Evolutionary conservation across 2,797 vertebrate genomes (phyloP).

Genomic region (Brachymystax lenok): DNA sequence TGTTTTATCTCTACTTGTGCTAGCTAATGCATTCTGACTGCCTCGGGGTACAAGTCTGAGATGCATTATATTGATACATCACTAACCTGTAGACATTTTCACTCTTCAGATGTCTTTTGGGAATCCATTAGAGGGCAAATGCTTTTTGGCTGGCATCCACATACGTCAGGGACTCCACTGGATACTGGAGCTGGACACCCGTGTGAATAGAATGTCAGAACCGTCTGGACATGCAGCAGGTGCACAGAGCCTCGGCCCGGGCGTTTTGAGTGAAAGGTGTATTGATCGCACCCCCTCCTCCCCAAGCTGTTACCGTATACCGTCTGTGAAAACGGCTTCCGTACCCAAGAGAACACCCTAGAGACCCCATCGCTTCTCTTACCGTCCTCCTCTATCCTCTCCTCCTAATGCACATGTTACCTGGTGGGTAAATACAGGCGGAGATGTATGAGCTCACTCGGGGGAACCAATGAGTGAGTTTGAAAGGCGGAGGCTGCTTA

Average conservation of each 20-base stretch:
- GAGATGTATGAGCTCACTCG: slow-evolving; percentile 39
- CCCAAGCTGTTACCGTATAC: slow-evolving; percentile 15
- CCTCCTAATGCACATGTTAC: slow-evolving; percentile 25
- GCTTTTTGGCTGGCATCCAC: slow-evolving; percentile 47
- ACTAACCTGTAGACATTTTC: slow-evolving; percentile 33
- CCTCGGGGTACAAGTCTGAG: slow-evolving; percentile 13
- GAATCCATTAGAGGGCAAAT: slow-evolving; percentile 41
- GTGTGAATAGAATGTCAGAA: slow-evolving; percentile 20
- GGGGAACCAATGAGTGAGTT: slow-evolving; percentile 28
- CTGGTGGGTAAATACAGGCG: slow-evolving; percentile 28
- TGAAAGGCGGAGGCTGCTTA: slow-evolving; percentile 45
- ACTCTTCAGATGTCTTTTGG: slow-evolving; percentile 18
- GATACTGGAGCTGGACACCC: neutral
- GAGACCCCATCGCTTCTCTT: neutral
- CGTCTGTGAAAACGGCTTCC: slow-evolving; percentile 18
- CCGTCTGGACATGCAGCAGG: slow-evolving; percentile 10
- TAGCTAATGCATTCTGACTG: slow-evolving; percentile 40
- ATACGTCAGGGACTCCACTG: slow-evolving; percentile 5
- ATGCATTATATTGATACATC: slow-evolving; percentile 18
- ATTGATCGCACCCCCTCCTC: slow-evolving; percentile 28
- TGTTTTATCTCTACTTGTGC: slow-evolving; percentile 8
- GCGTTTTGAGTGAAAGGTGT: slow-evolving; percentile 36
- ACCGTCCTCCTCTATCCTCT: slow-evolving; percentile 2
- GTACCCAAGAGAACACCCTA: slow-evolving; percentile 10
- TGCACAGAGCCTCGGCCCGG: slow-evolving; percentile 6